Evolutionary conservation across 2,888 invertebrate species (phyloP), one percentile per base, ranked within the genome.

Genomic region (Malacosoma neustria): DNA sequence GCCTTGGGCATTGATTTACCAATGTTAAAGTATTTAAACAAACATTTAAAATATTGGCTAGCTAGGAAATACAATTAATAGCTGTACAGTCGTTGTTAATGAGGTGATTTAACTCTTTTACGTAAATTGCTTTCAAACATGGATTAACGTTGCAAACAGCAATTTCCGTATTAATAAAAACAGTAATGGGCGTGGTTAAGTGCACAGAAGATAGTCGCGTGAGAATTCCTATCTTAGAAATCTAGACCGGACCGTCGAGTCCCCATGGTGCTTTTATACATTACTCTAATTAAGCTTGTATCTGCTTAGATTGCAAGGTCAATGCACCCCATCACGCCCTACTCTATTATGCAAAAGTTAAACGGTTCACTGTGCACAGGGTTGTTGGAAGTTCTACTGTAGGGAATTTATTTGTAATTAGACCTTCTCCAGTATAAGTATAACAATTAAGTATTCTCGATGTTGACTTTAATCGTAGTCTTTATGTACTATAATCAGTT

Each of bases 261-360:
- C 39, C 41, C 40, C 39, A 36, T 39, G 51, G 43, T 40, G 53
- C 45, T 56, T 46, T 51, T 53, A 51, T 52, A 51, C 49, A 57
- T 57, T 29, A 34, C 13, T 64, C 69, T 73, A 72, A 72, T 74
- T 73, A 68, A 29, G 29, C 9, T n/a, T n/a, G n/a, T n/a, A n/a
- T n/a, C n/a, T 64, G 57, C 55, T 59, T 56, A 63, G 68, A 66
- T 66, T 68, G 65, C 67, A 57, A 54, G 74, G 68, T 61, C 74
- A 53, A 64, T 72, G 73, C 70, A 61, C 73, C 58, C 5, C 47
- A 35, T 46, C 37, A 32, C 45, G 40, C 46, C 43, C 53, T 54
- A 48, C 48, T 57, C 56, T 64, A 67, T 68, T 11, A 68, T 48
- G 43, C 44, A 43, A 46, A 31, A 34, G 33, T 34, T 34, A 11